Conservation (phyloP, 1,140 invertebrate genomes). For the Papilio dardanus region DNA sequence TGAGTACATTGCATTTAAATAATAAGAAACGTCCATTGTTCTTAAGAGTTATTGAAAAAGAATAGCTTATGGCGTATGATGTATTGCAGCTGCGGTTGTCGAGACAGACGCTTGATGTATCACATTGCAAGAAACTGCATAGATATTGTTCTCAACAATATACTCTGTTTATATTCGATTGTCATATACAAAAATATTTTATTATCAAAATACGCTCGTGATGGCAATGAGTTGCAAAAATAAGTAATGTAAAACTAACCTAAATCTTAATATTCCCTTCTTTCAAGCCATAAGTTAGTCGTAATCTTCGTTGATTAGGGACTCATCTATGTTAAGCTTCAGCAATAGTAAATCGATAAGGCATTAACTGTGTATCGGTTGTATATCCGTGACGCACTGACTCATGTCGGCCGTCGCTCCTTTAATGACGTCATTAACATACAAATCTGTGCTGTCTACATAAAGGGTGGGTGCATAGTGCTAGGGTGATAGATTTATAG, state of each 20-base stretch:
- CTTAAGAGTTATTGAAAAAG: constrained; percentile 32
- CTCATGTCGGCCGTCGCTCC: not conserved
- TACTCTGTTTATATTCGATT: not conserved
- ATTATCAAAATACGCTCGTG: not conserved
- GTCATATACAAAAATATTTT: not conserved
- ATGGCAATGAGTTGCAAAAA: not conserved
- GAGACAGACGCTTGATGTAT: constrained; percentile 30
- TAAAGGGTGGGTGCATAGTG: not conserved
- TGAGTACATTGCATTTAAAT: not conserved
- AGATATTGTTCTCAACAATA: constrained; percentile 35
- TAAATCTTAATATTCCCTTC: too few relatives aligned
- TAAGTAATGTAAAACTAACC: too few relatives aligned
- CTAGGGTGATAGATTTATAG: not conserved
- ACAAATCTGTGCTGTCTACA: constrained; percentile 10
- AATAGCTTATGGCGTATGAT: constrained; percentile 34
- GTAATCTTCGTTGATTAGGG: not conserved
- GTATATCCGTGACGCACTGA: constrained; percentile 15
- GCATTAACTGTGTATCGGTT: constrained; percentile 15
- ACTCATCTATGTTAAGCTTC: not conserved
- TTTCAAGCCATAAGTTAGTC: too few relatives aligned
- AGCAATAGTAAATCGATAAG: constrained; percentile 12
- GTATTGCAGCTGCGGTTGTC: constrained; percentile 15
- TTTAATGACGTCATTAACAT: constrained; percentile 25
- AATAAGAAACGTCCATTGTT: constrained; percentile 12
- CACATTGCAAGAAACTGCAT: constrained; percentile 27